Evolutionary conservation across 2,113 vertebrate genomes (phyloP).

Genomic region (Ceuthmochares aereus): DNA sequence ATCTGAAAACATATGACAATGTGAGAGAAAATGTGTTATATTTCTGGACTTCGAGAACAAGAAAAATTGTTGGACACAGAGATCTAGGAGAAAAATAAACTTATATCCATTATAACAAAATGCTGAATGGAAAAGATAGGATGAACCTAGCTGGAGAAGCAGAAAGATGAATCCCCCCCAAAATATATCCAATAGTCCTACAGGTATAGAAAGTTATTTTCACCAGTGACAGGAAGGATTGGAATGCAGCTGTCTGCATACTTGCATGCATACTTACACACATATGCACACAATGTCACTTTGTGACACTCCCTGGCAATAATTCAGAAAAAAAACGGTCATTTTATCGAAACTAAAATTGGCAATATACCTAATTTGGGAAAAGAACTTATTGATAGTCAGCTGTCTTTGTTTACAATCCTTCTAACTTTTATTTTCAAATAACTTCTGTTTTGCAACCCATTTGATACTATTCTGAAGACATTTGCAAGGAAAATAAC

Average conservation of each 20-base stretch:
- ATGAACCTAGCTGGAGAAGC: not conserved
- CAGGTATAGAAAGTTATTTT: not conserved
- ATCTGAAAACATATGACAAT: not conserved
- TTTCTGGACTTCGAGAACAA: not conserved
- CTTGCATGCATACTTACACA: not conserved
- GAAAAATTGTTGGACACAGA: not conserved
- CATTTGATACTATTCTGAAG: not conserved
- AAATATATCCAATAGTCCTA: not conserved
- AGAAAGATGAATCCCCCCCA: not conserved
- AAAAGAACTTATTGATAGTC: not conserved
- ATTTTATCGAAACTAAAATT: not conserved
- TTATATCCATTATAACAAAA: not conserved
- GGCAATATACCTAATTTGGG: not conserved
- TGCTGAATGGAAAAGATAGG: not conserved
- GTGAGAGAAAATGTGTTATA: not conserved
- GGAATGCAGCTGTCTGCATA: accelerated
- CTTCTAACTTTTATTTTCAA: not conserved
- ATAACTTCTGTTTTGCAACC: not conserved
- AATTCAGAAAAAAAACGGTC: not conserved
- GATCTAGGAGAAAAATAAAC: not conserved
- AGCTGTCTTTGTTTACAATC: not conserved
- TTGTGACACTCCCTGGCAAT: not conserved
- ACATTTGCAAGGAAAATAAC: not conserved
- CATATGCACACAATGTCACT: not conserved
- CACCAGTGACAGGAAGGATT: not conserved